Evolutionary conservation across 2,888 invertebrate species (phyloP), one percentile per base, ranked within the genome.

Genomic region (Xestia rhomboidea): DNA sequence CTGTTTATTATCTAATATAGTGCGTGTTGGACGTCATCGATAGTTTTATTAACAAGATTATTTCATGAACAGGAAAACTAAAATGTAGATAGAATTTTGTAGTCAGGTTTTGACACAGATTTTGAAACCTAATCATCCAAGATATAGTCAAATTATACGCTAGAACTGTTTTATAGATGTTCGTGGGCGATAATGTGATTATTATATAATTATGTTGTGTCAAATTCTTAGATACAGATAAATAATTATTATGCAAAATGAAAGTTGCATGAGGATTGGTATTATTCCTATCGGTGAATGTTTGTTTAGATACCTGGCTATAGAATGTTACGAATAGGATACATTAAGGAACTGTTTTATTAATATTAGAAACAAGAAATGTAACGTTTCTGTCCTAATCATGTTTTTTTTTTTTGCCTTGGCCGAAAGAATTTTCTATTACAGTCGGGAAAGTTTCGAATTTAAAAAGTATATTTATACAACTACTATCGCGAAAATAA

Each of bases 161-260:
- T 73, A 67, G 34, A 68, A 15, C 46, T 24, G 46, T 49, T 80
- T 24, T 63, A 66, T 10, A 60, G 30, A 68, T 15, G 51, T 13
- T 63, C 63, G 83, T 82, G 76, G 69, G 81, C 51, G 72, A 63
- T 81, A 69, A 67, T 68, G 63, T 71, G 46, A 57, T 75, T 76
- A 69, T 78, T 83, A 83, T 69, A 75, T 83, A 81, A 81, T 85
- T 57, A 78, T 76, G 70, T 69, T 73, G 73, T 68, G 70, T 62
- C 57, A 69, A 73, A 68, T 64, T 54, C 67, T 63, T 64, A 62
- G 49, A 72, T 70, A 49, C 57, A 79, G 68, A 67, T 60, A 30
- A n/a, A 72, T 64, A 46, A 49, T 63, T 46, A 54, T 70, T 66
- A 77, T 72, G 72, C 82, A 77, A 77, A 82, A 73, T 67, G 77